Percentiles rank a stretch among this genome's conserved stretches.
Evolutionary conservation across 2,797 vertebrate species (phyloP).

Genomic region (Lithobates pipiens): DNA sequence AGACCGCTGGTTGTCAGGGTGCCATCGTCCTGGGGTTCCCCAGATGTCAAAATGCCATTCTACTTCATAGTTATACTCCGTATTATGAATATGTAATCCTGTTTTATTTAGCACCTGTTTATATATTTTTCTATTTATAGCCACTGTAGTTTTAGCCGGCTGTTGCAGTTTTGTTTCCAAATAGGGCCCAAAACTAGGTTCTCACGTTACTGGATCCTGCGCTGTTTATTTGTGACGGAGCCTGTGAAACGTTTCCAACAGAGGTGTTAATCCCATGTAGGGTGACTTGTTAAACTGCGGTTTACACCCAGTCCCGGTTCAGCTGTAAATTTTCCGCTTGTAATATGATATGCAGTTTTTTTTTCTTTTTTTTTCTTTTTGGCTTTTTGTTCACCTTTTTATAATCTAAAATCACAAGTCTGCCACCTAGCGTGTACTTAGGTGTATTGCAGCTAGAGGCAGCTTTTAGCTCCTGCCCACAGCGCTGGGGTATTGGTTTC

Average conservation of each 20-base stretch:
- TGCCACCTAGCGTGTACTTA: slow-evolving; percentile 29
- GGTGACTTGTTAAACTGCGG: slow-evolving; percentile 24
- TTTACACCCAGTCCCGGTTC: slow-evolving; percentile 20
- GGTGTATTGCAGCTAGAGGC: background rate
- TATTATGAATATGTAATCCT: too few relatives aligned
- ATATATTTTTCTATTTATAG: too few relatives aligned
- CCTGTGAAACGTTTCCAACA: slow-evolving; percentile 35
- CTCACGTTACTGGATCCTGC: background rate
- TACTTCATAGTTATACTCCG: too few relatives aligned
- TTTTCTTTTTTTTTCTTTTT: background rate
- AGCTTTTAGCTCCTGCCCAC: background rate
- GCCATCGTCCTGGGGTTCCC: too few relatives aligned
- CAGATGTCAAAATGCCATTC: background rate
- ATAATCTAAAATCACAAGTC: background rate
- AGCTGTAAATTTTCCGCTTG: slow-evolving; percentile 15
- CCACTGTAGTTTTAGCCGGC: too few relatives aligned
- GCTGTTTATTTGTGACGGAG: slow-evolving; percentile 4
- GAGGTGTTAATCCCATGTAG: slow-evolving; percentile 49
- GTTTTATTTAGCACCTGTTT: too few relatives aligned
- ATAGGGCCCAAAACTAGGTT: background rate
- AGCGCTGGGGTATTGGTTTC: background rate
- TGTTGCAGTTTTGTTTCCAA: background rate
- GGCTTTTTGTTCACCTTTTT: too few relatives aligned
- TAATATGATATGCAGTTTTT: slow-evolving; percentile 25
- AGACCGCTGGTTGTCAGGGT: too few relatives aligned